Conservation (phyloP, 37 sponge, comb jelly and placozoan genomes). For the Halichondria panicea region DNA sequence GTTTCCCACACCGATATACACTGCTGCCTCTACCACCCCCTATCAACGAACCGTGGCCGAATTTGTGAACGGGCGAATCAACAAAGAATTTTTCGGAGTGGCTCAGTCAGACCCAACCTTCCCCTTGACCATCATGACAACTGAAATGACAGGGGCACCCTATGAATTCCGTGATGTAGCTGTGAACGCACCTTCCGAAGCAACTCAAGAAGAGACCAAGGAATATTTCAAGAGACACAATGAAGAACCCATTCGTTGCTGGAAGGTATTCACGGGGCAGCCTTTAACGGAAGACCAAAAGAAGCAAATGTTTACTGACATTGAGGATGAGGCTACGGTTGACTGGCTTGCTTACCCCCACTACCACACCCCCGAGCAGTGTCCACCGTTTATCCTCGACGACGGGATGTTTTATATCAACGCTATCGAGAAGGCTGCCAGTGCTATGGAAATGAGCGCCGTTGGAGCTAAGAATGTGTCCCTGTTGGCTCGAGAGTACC, state of each 20-base stretch:
- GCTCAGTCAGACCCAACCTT: constrained; percentile 15
- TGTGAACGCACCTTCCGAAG: constrained; percentile 56
- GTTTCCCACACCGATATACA: constrained; percentile 61
- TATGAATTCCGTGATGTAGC: constrained; percentile 57
- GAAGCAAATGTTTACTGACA: constrained; percentile 35
- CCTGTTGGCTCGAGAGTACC: constrained; percentile 55
- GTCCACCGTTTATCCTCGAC: constrained; percentile 75
- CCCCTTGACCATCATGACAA: constrained; percentile 62
- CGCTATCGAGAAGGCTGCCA: constrained; percentile 86
- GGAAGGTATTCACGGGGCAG: constrained; percentile 72
- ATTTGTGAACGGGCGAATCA: constrained; percentile 66
- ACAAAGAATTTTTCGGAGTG: constrained; percentile 57
- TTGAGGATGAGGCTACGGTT: constrained; percentile 2
- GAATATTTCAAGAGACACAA: constrained; percentile 39
- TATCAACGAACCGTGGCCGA: constrained; percentile 81
- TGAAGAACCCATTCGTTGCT: constrained; percentile 48
- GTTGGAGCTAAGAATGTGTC: constrained; percentile 84
- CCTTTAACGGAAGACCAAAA: constrained; percentile 59
- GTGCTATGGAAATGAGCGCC: constrained; percentile 95
- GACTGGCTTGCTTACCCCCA: constrained; percentile 91
- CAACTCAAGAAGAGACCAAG: constrained; percentile 21
- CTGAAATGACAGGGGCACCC: constrained; percentile 25
- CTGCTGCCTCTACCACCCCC: constrained; percentile 30
- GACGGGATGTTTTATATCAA: constrained; percentile 84
- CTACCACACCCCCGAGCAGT: constrained; percentile 73